Conservation (phyloP, 2,113 vertebrate genomes). For the Syrmaticus mikado region DNA sequence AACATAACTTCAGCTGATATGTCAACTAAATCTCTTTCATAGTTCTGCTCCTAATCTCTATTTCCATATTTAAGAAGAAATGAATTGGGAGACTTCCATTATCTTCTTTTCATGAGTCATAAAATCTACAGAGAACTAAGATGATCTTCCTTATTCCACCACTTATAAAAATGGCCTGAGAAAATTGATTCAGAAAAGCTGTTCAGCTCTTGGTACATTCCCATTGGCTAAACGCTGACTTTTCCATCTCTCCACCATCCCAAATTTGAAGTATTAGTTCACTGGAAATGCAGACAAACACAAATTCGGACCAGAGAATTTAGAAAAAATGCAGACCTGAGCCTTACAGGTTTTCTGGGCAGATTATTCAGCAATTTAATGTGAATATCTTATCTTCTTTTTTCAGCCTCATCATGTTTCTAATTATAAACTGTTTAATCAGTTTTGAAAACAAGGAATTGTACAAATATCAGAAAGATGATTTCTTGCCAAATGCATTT, state of each 20-base stretch:
- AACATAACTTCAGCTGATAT: neutral
- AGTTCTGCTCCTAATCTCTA: neutral
- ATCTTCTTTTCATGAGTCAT: neutral
- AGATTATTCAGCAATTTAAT: neutral
- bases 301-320: neutral
- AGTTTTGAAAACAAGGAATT: slow-evolving; percentile 10
- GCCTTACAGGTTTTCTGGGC: neutral
- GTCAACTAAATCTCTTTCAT: neutral
- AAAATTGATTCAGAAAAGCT: slow-evolving; percentile 6
- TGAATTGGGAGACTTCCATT: neutral
- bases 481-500: neutral
- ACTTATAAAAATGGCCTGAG: neutral
- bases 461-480: neutral
- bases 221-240: neutral
- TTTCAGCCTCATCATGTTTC: neutral
- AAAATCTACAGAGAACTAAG: neutral
- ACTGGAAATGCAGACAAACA: neutral
- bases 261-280: neutral
- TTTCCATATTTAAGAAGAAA: neutral
- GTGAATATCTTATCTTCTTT: neutral
- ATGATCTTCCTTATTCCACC: neutral
- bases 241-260: neutral
- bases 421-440: neutral
- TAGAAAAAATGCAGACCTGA: neutral
- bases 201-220: neutral